Conservation (phyloP, 1,140 invertebrate genomes). For the Asobara japonica region DNA sequence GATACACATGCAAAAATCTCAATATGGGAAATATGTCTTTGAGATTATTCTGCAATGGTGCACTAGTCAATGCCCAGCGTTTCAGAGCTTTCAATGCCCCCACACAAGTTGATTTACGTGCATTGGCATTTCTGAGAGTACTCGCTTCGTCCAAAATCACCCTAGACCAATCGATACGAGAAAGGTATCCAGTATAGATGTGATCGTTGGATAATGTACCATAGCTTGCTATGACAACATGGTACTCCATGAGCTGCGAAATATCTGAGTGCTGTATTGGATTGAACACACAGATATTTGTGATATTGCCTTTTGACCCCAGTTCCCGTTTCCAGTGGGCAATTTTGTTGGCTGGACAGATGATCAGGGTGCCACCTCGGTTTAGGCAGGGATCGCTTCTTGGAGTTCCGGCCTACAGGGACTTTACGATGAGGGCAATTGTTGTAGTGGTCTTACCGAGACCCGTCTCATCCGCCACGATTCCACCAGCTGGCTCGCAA, state of each 20-base stretch:
- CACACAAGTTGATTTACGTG: conserved; percentile 75
- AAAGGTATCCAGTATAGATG: conserved; percentile 30
- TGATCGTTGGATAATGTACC: conserved; percentile 72
- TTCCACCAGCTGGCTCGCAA: conserved; percentile 84
- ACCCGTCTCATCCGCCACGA: conserved; percentile 93
- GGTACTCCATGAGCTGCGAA: conserved; percentile 69
- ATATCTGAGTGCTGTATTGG: too few relatives aligned
- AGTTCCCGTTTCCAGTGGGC: conserved; percentile 80
- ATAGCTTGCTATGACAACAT: conserved; percentile 82
- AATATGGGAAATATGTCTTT: conserved; percentile 88
- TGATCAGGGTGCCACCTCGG: conserved; percentile 81
- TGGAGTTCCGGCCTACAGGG: conserved; percentile 45
- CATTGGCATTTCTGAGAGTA: conserved; percentile 87
- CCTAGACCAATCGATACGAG: conserved; percentile 80
- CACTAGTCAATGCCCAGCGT: conserved; percentile 92
- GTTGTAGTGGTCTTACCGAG: conserved; percentile 93
- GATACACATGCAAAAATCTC: conserved; percentile 85
- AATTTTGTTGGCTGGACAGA: conserved; percentile 87
- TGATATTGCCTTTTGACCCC: too few relatives aligned
- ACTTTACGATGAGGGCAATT: conserved; percentile 75
- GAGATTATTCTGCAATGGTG: conserved; percentile 94
- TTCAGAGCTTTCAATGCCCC: conserved; percentile 73
- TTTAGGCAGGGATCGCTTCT: conserved; percentile 44
- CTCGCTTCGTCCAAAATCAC: conserved; percentile 95
- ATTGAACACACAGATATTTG: too few relatives aligned